Conservation (phyloP, 2,888 invertebrate genomes). For the Lagria hirta region DNA sequence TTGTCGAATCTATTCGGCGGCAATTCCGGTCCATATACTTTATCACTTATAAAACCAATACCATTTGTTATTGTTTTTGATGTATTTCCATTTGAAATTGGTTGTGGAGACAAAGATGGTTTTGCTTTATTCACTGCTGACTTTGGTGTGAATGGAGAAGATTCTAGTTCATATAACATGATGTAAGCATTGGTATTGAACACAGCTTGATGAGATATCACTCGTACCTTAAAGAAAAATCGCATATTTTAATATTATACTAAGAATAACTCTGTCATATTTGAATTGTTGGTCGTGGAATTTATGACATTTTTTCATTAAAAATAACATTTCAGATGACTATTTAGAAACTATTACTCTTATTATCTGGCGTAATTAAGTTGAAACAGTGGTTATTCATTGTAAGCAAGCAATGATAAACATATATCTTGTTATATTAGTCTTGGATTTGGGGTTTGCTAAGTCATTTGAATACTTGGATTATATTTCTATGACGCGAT, state of each 20-base stretch:
- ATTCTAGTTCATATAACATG: conserved; percentile 77
- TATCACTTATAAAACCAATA: conserved; percentile 44
- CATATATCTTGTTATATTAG: no score
- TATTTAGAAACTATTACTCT: no score
- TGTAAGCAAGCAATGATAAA: no score
- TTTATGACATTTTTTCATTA: no score
- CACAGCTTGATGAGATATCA: conserved; percentile 73
- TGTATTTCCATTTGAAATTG: conserved; percentile 8
- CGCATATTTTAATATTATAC: not conserved
- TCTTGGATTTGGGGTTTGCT: no score
- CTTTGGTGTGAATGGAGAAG: conserved; percentile 42
- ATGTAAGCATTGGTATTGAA: conserved; percentile 89
- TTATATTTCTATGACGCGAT: no score
- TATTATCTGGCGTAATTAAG: no score
- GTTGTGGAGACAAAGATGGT: conserved; percentile 15
- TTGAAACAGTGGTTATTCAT: no score
- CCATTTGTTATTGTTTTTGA: conserved; percentile 36
- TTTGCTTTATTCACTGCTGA: conserved; percentile 24
- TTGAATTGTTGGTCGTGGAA: no score
- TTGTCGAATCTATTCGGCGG: conserved; percentile 39
- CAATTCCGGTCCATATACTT: conserved; percentile 51
- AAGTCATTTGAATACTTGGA: no score
- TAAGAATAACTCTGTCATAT: no score
- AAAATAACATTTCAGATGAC: no score
- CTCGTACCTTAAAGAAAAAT: conserved; percentile 58